Percentiles rank a stretch among this genome's conserved stretches.
phyloP scores from a whole-genome alignment of 2,888 invertebrate species.

The Drosophila neutralis region DNA sequence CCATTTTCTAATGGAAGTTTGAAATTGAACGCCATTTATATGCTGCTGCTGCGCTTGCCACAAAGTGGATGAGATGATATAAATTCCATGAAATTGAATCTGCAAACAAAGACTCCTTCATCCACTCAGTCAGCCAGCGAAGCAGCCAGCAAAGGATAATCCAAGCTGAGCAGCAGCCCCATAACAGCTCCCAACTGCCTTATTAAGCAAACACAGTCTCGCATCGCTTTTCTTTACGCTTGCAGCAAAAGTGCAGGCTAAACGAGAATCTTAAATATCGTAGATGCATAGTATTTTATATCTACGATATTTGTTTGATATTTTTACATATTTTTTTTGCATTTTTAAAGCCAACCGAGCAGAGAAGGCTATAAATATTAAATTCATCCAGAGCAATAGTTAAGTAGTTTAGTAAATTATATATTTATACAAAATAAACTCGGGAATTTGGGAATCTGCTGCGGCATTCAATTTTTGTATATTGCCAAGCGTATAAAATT shows the following conservation, averaged over 20 bases:
- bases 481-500: conserved; percentile 12
- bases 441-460: neutral
- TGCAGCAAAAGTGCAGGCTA: conserved; percentile 1
- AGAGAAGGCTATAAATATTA: neutral
- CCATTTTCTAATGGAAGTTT: conserved; percentile 52
- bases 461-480: neutral
- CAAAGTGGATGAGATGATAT: conserved; percentile 30
- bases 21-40: conserved; percentile 67
- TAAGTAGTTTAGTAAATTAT: neutral
- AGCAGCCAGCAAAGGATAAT: conserved; percentile 23
- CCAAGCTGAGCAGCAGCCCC: conserved; percentile 26
- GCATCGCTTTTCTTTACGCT: conserved; percentile 36
- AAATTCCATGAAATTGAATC: conserved; percentile 70
- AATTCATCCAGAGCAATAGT: neutral
- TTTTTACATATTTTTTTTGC: neutral
- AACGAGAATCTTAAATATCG: neutral
- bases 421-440: neutral
- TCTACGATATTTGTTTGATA: neutral
- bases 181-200: conserved; percentile 62
- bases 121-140: conserved; percentile 18
- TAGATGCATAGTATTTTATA: neutral
- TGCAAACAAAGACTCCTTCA: conserved; percentile 46
- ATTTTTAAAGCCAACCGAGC: neutral
- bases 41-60: conserved; percentile 59
- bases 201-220: conserved; percentile 47